phyloP scores from a whole-genome alignment of 2,888 invertebrate species.

The Lepetodrilus schrolli region DNA sequence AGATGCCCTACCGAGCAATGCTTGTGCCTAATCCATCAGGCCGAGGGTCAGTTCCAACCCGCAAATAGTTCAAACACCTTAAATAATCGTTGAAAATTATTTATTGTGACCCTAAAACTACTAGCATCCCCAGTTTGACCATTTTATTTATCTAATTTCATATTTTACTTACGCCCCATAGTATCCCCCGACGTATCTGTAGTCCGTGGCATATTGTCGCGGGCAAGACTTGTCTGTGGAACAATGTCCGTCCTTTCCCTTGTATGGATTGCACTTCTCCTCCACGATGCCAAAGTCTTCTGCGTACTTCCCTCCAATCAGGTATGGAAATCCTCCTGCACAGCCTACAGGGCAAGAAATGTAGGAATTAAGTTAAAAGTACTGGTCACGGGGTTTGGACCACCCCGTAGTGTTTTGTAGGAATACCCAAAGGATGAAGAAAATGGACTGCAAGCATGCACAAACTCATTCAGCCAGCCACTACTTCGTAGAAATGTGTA shows the following conservation, averaged over 20 bases:
- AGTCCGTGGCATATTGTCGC: slow-evolving; percentile 75
- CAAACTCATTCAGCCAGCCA: too few relatives aligned
- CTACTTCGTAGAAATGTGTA: too few relatives aligned
- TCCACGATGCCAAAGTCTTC: slow-evolving; percentile 76
- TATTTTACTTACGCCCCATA: slow-evolving; percentile 75
- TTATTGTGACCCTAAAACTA: not conserved
- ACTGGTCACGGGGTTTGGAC: too few relatives aligned
- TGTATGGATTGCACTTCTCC: slow-evolving; percentile 77
- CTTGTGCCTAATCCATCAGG: too few relatives aligned
- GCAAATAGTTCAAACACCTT: not conserved
- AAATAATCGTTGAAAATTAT: not conserved
- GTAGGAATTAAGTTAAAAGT: not conserved
- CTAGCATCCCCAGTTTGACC: not conserved
- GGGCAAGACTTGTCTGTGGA: slow-evolving; percentile 67
- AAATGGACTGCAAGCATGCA: too few relatives aligned
- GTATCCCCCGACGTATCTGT: slow-evolving; percentile 77
- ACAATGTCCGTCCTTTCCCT: slow-evolving; percentile 73
- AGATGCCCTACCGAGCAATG: too few relatives aligned
- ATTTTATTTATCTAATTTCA: not conserved
- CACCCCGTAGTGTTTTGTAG: too few relatives aligned
- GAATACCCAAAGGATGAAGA: too few relatives aligned
- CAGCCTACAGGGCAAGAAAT: slow-evolving; percentile 55
- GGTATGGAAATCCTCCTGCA: slow-evolving; percentile 72
- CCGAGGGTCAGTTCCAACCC: too few relatives aligned
- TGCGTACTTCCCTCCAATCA: slow-evolving; percentile 74